phyloP scores from a whole-genome alignment of 2,797 vertebrate genomes.

The Hyperoplus lanceolatus region DNA sequence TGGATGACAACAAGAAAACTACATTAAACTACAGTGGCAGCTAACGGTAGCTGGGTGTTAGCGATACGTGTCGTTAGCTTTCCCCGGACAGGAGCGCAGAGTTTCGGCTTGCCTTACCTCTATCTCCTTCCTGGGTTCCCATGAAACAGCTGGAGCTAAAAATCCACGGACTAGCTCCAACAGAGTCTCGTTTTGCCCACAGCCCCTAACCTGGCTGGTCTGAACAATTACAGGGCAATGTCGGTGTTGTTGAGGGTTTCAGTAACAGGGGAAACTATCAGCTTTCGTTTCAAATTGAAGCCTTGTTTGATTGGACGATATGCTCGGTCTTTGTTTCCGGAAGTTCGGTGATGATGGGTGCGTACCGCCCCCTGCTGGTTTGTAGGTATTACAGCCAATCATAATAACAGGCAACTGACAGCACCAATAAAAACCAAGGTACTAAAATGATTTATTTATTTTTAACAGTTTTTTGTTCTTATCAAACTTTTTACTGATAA shows the following conservation, averaged over 20 bases:
- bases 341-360: conserved; percentile 42
- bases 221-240: neutral
- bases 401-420: neutral
- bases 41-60: conserved; percentile 33
- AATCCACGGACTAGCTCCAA: neutral
- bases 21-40: neutral
- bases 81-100: neutral
- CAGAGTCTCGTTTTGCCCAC: neutral
- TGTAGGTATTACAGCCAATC: neutral
- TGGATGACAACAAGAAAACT: neutral
- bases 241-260: conserved; percentile 44
- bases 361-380: conserved; percentile 55
- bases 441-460: no score
- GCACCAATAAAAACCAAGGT: neutral
- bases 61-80: conserved; percentile 62
- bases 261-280: conserved; percentile 45
- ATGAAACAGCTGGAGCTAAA: conserved; percentile 70
- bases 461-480: neutral
- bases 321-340: conserved; percentile 72
- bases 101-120: conserved; percentile 64
- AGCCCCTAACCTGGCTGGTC: neutral
- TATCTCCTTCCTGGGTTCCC: conserved; percentile 82
- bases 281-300: conserved; percentile 76
- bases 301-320: conserved; percentile 77
- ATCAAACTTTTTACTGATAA: neutral